A percentile compares a stretch with the other conserved stretches of the same genome.
Evolutionary conservation across 2,797 vertebrate genomes (phyloP).

Genomic region (Enteromius treurensis): DNA sequence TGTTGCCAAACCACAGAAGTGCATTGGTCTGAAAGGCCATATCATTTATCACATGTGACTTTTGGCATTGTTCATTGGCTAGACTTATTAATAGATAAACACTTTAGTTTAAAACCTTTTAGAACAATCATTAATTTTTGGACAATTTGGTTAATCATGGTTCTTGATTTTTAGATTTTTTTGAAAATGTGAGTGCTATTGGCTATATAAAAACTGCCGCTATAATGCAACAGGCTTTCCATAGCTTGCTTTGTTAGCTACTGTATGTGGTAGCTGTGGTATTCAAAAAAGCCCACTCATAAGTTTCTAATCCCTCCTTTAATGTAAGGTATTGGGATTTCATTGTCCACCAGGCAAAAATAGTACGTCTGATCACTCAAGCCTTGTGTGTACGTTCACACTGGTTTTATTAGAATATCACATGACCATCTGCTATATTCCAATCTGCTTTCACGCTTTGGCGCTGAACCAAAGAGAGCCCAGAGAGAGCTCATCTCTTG

Average conservation of each 20-base stretch:
- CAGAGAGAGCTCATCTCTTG: neutral
- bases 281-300: neutral
- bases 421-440: neutral
- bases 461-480: neutral
- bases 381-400: neutral
- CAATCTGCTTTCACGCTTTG: neutral
- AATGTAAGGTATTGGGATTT: neutral
- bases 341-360: neutral
- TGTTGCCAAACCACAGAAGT: neutral
- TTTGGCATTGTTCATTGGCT: neutral
- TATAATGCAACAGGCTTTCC: neutral
- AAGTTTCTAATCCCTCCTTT: slow-evolving; percentile 2
- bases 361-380: slow-evolving; percentile 9
- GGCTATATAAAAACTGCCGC: neutral
- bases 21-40: neutral
- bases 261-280: neutral
- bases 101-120: neutral
- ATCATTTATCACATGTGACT: neutral
- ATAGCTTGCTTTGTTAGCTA: neutral
- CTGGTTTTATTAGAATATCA: neutral
- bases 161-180: neutral
- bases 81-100: neutral
- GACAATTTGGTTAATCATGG: neutral
- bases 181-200: neutral
- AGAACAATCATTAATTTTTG: neutral